A percentile compares a stretch with the other conserved stretches of the same genome.
Conservation (phyloP, 2,113 vertebrate genomes). For the Gulo gulo region DNA sequence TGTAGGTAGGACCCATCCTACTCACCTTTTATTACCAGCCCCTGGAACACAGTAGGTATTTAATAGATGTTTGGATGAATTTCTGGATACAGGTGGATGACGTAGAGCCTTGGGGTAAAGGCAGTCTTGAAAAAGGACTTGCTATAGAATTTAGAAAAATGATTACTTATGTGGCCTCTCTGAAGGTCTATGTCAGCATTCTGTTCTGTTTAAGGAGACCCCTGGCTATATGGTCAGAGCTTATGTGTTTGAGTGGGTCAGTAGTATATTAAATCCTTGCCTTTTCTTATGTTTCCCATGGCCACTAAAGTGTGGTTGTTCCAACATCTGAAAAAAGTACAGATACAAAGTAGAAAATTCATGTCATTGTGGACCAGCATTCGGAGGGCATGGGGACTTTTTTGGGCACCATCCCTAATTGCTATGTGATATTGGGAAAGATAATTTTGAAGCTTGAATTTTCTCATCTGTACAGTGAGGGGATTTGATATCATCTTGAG, state of each 20-base stretch:
- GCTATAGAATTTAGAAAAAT: background rate
- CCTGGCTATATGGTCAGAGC: background rate
- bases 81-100: background rate
- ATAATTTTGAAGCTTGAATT: background rate
- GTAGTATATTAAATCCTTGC: background rate
- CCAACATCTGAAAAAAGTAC: background rate
- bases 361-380: background rate
- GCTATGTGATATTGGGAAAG: background rate
- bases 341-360: background rate
- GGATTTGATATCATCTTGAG: background rate
- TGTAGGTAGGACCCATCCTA: background rate
- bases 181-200: background rate
- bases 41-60: background rate
- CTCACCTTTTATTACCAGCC: background rate
- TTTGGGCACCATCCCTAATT: background rate
- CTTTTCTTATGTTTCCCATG: background rate
- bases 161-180: background rate
- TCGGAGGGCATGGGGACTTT: background rate
- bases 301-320: background rate
- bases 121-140: background rate
- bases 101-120: background rate
- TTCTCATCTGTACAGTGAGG: background rate
- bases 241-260: background rate
- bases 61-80: background rate
- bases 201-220: background rate